A percentile compares a stretch with the other conserved stretches of the same genome.
phyloP scores from a whole-genome alignment of 2,113 vertebrate species.

The Pristiophorus japonicus region DNA sequence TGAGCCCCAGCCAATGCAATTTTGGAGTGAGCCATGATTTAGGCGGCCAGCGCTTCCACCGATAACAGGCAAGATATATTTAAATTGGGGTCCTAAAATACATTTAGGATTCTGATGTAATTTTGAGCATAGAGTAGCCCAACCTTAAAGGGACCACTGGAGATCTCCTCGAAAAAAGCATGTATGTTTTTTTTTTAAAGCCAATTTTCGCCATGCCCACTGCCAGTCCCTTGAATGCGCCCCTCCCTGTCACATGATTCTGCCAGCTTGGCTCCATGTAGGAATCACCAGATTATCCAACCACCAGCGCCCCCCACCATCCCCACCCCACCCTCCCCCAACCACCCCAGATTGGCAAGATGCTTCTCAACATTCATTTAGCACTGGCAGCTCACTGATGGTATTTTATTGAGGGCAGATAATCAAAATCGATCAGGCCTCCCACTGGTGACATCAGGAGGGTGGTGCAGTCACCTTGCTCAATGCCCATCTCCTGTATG shows the following conservation, averaged over 20 bases:
- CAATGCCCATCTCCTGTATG: background rate
- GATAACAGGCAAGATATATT: background rate
- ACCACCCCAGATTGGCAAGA: background rate
- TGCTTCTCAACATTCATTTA: background rate
- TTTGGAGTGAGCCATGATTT: background rate
- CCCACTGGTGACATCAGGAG: background rate
- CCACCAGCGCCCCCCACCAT: too few species aligned
- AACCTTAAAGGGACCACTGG: background rate
- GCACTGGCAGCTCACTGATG: background rate
- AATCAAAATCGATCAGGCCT: background rate
- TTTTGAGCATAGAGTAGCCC: background rate
- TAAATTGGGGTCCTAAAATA: background rate
- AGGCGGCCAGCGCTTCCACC: background rate
- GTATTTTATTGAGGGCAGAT: background rate
- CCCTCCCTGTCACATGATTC: background rate
- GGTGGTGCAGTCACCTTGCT: background rate
- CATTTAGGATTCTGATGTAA: background rate
- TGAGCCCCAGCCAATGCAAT: background rate
- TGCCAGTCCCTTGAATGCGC: too few species aligned
- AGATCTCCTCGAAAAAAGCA: background rate
- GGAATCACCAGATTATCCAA: background rate
- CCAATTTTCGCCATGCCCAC: background rate
- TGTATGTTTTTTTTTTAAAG: background rate
- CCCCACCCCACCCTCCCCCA: background rate
- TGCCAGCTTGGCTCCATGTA: background rate